Percentiles rank a stretch among this genome's conserved stretches.
Evolutionary conservation across 2,888 invertebrate genomes (phyloP).

Genomic region (Heliconius ethilla): DNA sequence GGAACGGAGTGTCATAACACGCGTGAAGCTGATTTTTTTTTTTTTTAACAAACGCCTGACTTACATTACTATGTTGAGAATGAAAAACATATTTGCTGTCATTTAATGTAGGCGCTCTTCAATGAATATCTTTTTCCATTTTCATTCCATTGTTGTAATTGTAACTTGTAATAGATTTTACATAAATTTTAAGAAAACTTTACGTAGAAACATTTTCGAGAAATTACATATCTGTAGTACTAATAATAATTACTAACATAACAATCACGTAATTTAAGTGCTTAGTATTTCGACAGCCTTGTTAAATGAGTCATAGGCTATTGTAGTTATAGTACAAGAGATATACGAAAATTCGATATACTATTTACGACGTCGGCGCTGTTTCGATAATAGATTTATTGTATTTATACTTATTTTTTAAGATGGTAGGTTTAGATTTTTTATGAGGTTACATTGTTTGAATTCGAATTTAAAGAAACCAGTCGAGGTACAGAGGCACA

Average conservation of each 20-base stretch:
- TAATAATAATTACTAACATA: constrained; percentile 5
- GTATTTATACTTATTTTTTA: too few relatives aligned
- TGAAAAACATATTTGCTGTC: not conserved
- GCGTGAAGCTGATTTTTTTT: too few relatives aligned
- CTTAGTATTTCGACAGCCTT: constrained; percentile 46
- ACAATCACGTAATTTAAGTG: constrained; percentile 45
- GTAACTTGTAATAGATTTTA: too few relatives aligned
- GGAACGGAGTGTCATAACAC: too few relatives aligned
- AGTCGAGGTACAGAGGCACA: too few relatives aligned
- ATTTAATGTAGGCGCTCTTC: not conserved
- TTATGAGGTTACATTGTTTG: too few relatives aligned
- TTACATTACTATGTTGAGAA: not conserved
- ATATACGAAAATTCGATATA: not conserved
- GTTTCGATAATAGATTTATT: not conserved
- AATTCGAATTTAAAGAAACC: too few relatives aligned
- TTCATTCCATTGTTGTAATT: not conserved
- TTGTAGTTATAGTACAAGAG: constrained; percentile 21
- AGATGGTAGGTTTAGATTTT: too few relatives aligned
- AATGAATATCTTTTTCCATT: not conserved
- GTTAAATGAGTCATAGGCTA: constrained; percentile 46
- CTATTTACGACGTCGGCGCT: not conserved
- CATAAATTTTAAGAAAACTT: too few relatives aligned
- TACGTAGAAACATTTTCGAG: not conserved
- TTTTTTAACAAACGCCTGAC: not conserved
- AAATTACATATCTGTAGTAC: not conserved